Base-by-base conservation (phyloP, 2,888 invertebrate species). In the Pollenia angustigena region DNA sequence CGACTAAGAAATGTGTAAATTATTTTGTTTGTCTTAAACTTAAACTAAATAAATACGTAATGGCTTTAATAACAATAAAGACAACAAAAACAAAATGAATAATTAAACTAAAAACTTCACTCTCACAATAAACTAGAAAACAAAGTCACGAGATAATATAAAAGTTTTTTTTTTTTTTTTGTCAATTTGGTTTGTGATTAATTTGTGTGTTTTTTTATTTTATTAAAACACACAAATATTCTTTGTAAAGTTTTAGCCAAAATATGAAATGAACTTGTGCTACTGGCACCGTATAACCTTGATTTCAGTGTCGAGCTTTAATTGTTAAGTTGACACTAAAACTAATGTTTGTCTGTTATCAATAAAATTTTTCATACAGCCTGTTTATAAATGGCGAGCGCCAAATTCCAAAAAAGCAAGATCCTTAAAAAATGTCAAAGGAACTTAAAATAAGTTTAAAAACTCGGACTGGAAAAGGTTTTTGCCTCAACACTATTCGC, bases 71-170 rank as follows among this genome's bases (percentile, higher is more conserved):
- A 14, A 42, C 71, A 40, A 18, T 46, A 32, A 68, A 56, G 32
- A 6, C 40, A 48, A 18, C 14, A 46, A 46, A 32, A 32, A 46
- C 42, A 80, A 18, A 48, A 72, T 46, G 8, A 0, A 60, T 42
- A 32, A 8, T 12, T 12, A 66, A 12, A 64, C 46, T 42, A 48
- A 40, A 68, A 44, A 50, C 42, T 50, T 72, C 84, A 60, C 72
- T 80, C 86, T 62, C 80, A 60, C 66, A 66, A 80, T 66, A 42
- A 82, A 76, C 46, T 46, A 60, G 54, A 72, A 60, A 76, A 16
- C 16, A 74, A 76, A 87, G 81, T 84, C 84, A 84, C 86, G 84
- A 81, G 83, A 87, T 62, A 60, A 76, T 83, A 32, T 60, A 66
- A 68, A 75, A 66, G 12, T 9, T 12, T 23, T 75, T 58, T 72